Conservation (phyloP, 2,888 invertebrate genomes). For the Macaria notata region DNA sequence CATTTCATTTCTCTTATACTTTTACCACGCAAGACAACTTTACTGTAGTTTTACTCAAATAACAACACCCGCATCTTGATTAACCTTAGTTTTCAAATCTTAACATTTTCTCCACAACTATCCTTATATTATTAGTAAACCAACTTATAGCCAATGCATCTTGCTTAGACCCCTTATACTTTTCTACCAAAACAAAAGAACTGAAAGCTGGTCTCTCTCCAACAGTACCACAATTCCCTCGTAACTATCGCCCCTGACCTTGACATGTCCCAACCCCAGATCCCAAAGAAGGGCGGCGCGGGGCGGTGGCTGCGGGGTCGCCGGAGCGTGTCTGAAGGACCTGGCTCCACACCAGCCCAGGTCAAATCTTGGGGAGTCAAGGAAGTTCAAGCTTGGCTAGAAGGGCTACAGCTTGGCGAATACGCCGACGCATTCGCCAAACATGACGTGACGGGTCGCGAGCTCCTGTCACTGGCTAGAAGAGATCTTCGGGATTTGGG, state of each 20-base stretch:
- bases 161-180: slow-evolving; percentile 1
- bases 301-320: slow-evolving; percentile 69
- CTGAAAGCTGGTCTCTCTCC: slow-evolving; percentile 16
- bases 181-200: not conserved
- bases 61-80: too few relatives aligned
- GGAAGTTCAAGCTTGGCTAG: slow-evolving; percentile 96
- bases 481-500: slow-evolving; percentile 95
- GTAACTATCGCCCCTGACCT: slow-evolving; percentile 36
- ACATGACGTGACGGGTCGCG: slow-evolving; percentile 96
- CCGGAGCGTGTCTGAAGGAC: slow-evolving; percentile 66
- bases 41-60: too few relatives aligned
- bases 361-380: slow-evolving; percentile 89
- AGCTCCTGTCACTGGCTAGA: slow-evolving; percentile 92
- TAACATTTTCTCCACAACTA: too few relatives aligned
- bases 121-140: too few relatives aligned
- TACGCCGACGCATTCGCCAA: slow-evolving; percentile 95
- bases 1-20: too few relatives aligned
- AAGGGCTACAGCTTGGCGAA: slow-evolving; percentile 92
- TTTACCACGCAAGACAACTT: too few relatives aligned
- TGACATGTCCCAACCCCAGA: slow-evolving; percentile 50
- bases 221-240: slow-evolving; percentile 45
- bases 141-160: not conserved
- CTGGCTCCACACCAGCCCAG: slow-evolving; percentile 51
- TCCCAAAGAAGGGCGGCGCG: slow-evolving; percentile 63
- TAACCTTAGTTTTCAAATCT: too few relatives aligned